Percentiles rank a stretch among this genome's conserved stretches.
Evolutionary conservation across 92 coral and sea anemone genomes (phyloP).

Genomic region (Blastomussa wellsi): DNA sequence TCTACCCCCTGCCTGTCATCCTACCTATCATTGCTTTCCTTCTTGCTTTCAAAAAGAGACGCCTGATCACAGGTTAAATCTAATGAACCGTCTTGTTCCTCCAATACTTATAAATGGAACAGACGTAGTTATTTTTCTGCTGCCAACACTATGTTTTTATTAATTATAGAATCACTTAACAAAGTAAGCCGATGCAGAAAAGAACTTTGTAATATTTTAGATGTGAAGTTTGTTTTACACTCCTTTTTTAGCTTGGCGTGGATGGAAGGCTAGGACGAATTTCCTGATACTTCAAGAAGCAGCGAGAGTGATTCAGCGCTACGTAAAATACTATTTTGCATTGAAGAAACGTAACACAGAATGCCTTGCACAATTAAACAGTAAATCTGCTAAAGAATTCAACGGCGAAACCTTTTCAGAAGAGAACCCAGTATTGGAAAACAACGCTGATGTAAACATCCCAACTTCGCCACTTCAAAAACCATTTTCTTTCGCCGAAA

Average conservation of each 20-base stretch:
- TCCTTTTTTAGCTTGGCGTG: conserved; percentile 47
- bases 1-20: too few species aligned
- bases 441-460: background rate
- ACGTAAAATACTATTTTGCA: conserved; percentile 22
- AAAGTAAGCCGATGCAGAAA: background rate
- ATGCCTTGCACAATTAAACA: background rate
- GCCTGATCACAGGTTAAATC: too few species aligned
- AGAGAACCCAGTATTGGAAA: background rate
- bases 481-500: background rate
- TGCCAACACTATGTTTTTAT: too few species aligned
- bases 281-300: conserved; percentile 44
- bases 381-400: background rate
- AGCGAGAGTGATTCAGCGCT: conserved; percentile 47
- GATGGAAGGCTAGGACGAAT: conserved; percentile 48
- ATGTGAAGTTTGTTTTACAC: background rate
- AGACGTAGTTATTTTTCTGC: too few species aligned
- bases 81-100: too few species aligned
- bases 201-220: background rate
- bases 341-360: conserved; percentile 11
- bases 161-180: too few species aligned
- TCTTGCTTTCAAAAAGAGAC: too few species aligned
- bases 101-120: too few species aligned
- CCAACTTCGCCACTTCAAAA: background rate
- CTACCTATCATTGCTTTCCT: too few species aligned
- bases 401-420: background rate